These are phyloP conservation scores for Arge pagana DNA, from an alignment of 2,888 invertebrate genomes.

Conservation along the genomic window DNA sequence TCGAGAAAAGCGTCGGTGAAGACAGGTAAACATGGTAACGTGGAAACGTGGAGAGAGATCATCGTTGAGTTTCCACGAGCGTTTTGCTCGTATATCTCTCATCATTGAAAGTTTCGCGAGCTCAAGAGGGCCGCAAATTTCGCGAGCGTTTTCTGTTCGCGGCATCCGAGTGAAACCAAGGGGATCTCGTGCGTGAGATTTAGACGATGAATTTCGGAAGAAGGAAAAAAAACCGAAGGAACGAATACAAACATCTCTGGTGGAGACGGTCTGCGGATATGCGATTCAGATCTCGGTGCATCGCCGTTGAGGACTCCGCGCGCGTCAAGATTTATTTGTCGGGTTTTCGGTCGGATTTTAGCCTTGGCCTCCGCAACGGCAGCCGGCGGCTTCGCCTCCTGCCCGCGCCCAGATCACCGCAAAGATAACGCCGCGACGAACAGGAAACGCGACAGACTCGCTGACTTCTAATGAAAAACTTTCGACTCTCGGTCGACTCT, in stretches of 20 bases:
- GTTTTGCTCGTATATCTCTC: too few species aligned
- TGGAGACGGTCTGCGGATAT: constrained; percentile 38
- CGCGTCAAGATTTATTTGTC: constrained; percentile 48
- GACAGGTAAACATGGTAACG: too few species aligned
- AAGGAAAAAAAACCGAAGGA: constrained; percentile 9
- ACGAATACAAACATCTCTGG: constrained; percentile 25
- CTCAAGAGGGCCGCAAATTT: too few species aligned
- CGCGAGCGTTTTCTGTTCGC: too few species aligned
- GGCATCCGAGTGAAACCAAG: too few species aligned
- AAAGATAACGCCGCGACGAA: constrained; percentile 46
- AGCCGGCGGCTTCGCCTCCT: constrained; percentile 36
- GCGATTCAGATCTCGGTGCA: constrained; percentile 39
- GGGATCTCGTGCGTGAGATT: neutral
- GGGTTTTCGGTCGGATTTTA: constrained; percentile 26
- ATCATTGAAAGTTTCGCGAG: too few species aligned
- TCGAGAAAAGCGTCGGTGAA: too few species aligned
- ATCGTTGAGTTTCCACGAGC: too few species aligned
- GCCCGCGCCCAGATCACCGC: constrained; percentile 46
- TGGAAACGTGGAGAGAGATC: too few species aligned
- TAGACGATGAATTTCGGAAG: constrained; percentile 10
- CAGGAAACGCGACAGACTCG: constrained; percentile 50
- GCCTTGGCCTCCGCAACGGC: constrained; percentile 27
- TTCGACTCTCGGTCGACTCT: constrained; percentile 1
- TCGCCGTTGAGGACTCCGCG: constrained; percentile 36
- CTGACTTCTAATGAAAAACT: constrained; percentile 52